Base-by-base conservation (phyloP, 1,140 invertebrate species). In the Cryptotermes secundus region DNA sequence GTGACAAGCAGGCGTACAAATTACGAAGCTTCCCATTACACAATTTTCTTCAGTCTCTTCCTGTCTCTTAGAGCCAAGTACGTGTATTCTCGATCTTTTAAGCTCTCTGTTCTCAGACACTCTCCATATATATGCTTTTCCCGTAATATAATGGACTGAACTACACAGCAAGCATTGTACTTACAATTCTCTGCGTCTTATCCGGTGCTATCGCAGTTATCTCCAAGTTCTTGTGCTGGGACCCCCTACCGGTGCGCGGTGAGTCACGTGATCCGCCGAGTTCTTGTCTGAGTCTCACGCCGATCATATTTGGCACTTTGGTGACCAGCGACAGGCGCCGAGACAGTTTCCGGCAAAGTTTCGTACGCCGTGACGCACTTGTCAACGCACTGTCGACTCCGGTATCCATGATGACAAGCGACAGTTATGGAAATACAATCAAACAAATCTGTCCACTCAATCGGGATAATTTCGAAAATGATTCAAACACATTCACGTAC, bases 141-240 rank as follows among this genome's bases (percentile, higher is more conserved):
- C 38, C 38, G 9, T 42, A 42, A 9, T 1, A 14, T 14, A 42
- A 1, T 9, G 38, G 38, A 1, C 38, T 42, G 38, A 12, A 42
- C 38, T 9, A 42, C 9, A 42, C 38, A 42, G 16, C 38, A 42
- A 14, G 38, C 6, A 42, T 0, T 9, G 19, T 26, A 90, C 90
- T 91, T 82, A 92, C 91, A 86, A 89, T 89, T 79, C 91, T 88
- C 85, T 92, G 91, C 26, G 89, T 90, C 86, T 91, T 91, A 86
- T 92, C 91, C 24, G 91, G 91, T 7, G 90, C 91, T 81, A 92
- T 91, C 24, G 90, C 89, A 12, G 90, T 91, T 59, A 91, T 90
- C 85, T 91, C 91, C 84, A 91, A 86, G 88, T 80, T 79, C 87
- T 86, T 72, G 7, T 87, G 88, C 36, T 89, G 88, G 72, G 88